Percentiles rank a stretch among this genome's conserved stretches.
phyloP scores from a whole-genome alignment of 1,140 invertebrate genomes.

The Dreissena rostriformis region DNA sequence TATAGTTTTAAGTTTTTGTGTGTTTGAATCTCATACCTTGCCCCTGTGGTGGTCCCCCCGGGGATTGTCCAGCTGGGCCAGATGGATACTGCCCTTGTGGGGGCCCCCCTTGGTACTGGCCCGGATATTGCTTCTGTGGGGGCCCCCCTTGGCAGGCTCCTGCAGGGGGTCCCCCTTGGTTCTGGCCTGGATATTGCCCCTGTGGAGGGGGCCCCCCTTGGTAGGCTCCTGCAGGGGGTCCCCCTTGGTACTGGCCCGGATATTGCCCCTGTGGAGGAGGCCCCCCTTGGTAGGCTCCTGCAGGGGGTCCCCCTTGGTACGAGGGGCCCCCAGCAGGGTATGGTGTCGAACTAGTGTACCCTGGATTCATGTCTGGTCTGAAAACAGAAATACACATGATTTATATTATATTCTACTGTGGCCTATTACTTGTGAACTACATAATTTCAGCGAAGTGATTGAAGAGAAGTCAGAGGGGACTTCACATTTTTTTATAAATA shows the following conservation, averaged over 20 bases:
- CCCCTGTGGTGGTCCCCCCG: not conserved
- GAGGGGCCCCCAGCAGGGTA: not conserved
- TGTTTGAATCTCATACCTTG: not conserved
- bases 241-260: constrained; percentile 42
- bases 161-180: constrained; percentile 50
- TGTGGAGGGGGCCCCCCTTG: constrained; percentile 42
- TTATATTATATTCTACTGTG: no score
- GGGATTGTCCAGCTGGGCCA: not conserved
- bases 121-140: constrained; percentile 11
- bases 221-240: constrained; percentile 50
- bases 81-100: constrained; percentile 5
- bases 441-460: no score
- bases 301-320: constrained; percentile 23
- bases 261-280: constrained; percentile 35
- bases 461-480: no score
- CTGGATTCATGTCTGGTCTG: no score
- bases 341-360: no score
- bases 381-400: no score
- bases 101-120: constrained; percentile 26
- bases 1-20: not conserved
- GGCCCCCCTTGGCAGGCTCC: constrained; percentile 41
- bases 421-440: no score
- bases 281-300: constrained; percentile 26
- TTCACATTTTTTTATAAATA: no score
- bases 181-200: constrained; percentile 46